Evolutionary conservation across 2,113 vertebrate genomes (phyloP).

Genomic region (Pampusana beccarii): DNA sequence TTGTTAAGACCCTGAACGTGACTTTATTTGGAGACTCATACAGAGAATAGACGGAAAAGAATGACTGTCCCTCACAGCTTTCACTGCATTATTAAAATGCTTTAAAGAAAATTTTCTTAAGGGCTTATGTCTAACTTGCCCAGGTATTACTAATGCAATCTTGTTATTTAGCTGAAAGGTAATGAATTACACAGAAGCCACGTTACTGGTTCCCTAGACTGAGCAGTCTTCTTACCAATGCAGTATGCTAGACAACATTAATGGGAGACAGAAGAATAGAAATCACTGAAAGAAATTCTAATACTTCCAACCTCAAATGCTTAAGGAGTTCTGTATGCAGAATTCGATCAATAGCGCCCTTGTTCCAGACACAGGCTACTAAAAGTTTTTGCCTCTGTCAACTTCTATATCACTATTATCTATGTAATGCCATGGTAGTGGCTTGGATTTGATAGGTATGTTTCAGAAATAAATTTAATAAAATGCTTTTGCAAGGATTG

Average conservation of each 20-base stretch:
- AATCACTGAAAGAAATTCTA: background rate
- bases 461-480: background rate
- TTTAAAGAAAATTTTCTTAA: background rate
- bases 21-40: background rate
- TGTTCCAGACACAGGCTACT: background rate
- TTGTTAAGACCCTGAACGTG: background rate
- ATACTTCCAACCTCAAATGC: rapidly evolving
- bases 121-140: background rate
- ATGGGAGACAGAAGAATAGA: background rate
- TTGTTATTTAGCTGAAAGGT: background rate
- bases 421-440: background rate
- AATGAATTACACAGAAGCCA: background rate
- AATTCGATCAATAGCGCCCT: background rate
- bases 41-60: background rate
- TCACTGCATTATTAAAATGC: background rate
- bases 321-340: background rate
- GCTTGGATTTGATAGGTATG: background rate
- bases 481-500: background rate
- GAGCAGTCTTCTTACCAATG: background rate
- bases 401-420: background rate
- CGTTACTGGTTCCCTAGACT: background rate
- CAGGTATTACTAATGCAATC: background rate
- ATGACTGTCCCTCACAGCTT: background rate
- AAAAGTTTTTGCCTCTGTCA: background rate
- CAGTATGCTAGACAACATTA: background rate